A percentile compares a stretch with the other conserved stretches of the same genome.
These are phyloP conservation scores for Nycteola revayana DNA, from an alignment of 2,888 invertebrate species.

Conservation along the genomic window DNA sequence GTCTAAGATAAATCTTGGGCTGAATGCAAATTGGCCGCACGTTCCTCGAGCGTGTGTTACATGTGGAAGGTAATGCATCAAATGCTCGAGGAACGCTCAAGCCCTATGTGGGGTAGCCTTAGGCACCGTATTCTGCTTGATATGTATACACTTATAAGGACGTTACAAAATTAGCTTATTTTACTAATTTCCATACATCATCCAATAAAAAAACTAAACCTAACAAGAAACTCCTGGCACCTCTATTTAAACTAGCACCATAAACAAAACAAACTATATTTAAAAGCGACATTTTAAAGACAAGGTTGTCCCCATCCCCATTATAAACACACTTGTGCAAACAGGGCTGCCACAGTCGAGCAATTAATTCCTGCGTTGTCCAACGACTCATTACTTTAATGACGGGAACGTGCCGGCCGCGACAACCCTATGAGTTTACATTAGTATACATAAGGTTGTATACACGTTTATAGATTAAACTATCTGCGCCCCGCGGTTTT, in stretches of 20 bases:
- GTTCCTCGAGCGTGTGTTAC: no score
- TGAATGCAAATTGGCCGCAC: no score
- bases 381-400: constrained; percentile 64
- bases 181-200: no score
- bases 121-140: no score
- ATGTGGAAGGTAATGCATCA: no score
- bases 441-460: constrained; percentile 21
- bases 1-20: no score
- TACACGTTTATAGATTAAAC: constrained; percentile 17
- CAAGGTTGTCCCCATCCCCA: constrained; percentile 23
- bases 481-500: constrained; percentile 18
- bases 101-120: no score
- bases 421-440: constrained; percentile 43
- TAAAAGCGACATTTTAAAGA: constrained; percentile 23
- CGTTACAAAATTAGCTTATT: no score
- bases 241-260: constrained; percentile 5
- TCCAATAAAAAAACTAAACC: no score
- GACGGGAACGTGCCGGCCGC: constrained; percentile 48
- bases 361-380: constrained; percentile 61
- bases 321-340: constrained; percentile 22
- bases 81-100: no score
- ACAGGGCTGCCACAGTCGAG: constrained; percentile 37
- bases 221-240: no score
- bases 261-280: constrained; percentile 23
- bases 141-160: no score